Conservation (phyloP, 2,888 invertebrate species). For the Timandra comae region DNA sequence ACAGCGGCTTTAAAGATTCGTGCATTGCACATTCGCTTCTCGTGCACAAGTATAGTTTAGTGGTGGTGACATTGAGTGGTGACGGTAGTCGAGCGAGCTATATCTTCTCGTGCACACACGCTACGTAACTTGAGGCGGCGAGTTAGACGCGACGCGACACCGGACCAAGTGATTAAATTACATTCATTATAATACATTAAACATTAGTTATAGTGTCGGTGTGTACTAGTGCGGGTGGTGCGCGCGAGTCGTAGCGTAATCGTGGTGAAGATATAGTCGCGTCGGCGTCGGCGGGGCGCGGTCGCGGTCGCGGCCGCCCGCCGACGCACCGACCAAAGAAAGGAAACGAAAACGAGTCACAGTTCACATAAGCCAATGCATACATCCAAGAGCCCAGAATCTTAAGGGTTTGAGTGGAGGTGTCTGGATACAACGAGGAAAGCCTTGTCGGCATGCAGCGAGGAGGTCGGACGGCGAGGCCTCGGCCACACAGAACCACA, state of each 20-base stretch:
- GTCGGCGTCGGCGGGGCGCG: conserved; percentile 56
- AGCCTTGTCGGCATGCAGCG: conserved; percentile 73
- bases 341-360: conserved; percentile 77
- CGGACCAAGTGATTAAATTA: conserved; percentile 14
- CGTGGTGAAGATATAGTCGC: conserved; percentile 65
- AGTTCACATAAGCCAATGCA: conserved; percentile 77
- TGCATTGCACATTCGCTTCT: conserved; percentile 76
- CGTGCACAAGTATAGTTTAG: conserved; percentile 70
- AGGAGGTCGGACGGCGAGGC: conserved; percentile 55
- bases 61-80: conserved; percentile 67
- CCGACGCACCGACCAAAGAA: conserved; percentile 67
- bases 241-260: too few species aligned
- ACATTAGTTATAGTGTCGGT: too few species aligned
- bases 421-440: conserved; percentile 72
- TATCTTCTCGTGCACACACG: conserved; percentile 48
- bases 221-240: too few species aligned
- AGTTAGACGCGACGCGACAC: background rate
- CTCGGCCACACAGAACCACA: conserved; percentile 66
- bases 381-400: conserved; percentile 78
- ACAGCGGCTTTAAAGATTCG: conserved; percentile 75
- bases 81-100: conserved; percentile 67
- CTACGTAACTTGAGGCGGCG: background rate
- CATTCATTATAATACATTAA: too few species aligned
- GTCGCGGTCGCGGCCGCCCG: conserved; percentile 43
- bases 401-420: conserved; percentile 75